Percentiles rank a stretch among this genome's conserved stretches.
Conservation (phyloP, 2,888 invertebrate genomes). For the Achlya flavicornis region DNA sequence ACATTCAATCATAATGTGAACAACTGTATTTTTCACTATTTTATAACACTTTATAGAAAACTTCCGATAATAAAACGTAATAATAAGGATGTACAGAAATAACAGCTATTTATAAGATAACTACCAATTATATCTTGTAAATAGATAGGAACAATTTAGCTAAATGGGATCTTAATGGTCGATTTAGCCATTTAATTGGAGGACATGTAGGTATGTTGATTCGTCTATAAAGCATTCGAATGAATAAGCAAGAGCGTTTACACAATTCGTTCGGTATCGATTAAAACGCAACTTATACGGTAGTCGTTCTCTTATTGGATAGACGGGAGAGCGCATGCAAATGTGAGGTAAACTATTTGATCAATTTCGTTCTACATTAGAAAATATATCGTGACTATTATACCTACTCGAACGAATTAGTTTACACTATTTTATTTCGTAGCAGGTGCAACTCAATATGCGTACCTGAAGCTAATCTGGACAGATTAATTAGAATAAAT, state of each 20-base stretch:
- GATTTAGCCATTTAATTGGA: not conserved
- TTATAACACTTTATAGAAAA: not conserved
- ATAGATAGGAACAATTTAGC: not conserved
- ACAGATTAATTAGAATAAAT: not conserved
- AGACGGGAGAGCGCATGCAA: not conserved
- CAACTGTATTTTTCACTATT: not conserved
- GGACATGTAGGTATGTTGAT: not conserved
- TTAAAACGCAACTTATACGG: not conserved
- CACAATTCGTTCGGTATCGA: conserved; percentile 1
- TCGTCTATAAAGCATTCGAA: not conserved
- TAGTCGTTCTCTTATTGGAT: not conserved
- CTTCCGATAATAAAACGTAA: not conserved
- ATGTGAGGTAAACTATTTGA: conserved; percentile 5
- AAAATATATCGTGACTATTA: not conserved
- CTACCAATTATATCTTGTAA: no score
- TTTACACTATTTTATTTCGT: not conserved
- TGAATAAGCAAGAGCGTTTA: not conserved
- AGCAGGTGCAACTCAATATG: conserved; percentile 1
- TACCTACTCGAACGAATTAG: not conserved
- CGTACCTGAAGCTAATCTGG: not conserved
- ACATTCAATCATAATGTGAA: conserved; percentile 5
- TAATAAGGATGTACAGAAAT: not conserved
- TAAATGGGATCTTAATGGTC: not conserved
- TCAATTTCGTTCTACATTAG: conserved; percentile 1
- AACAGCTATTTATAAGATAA: no score